These are phyloP conservation scores for Tipula unca DNA, from an alignment of 2,888 invertebrate species.

Conservation along the genomic window DNA sequence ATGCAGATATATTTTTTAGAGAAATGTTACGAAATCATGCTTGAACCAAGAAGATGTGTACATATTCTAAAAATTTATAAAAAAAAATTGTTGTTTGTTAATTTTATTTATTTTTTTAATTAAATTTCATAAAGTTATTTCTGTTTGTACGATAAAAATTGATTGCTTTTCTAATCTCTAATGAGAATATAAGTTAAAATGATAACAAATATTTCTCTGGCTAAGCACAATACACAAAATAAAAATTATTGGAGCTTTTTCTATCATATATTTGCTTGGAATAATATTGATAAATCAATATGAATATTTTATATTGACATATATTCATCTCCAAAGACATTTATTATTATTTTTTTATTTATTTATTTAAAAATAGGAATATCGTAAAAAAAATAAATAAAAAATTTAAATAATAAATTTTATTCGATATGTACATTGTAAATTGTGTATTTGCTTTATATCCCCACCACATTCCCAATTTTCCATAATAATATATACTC, in stretches of 20 bases:
- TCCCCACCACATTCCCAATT: background rate
- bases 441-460: background rate
- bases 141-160: background rate
- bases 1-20: background rate
- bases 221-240: background rate
- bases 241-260: background rate
- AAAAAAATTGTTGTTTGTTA: background rate
- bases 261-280: background rate
- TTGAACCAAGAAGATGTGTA: background rate
- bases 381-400: background rate
- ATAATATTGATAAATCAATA: background rate
- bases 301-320: background rate
- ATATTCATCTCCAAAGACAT: conserved; percentile 3
- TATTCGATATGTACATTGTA: conserved; percentile 9
- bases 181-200: background rate
- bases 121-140: background rate
- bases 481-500: background rate
- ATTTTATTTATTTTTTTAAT: background rate
- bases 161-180: background rate
- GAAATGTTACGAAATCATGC: background rate
- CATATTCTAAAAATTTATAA: background rate
- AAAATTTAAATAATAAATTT: conserved; percentile 9
- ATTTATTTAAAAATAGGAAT: background rate
- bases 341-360: background rate
- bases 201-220: background rate